These are phyloP conservation scores for Podilymbus podiceps DNA, from an alignment of 2,113 vertebrate species.

Conservation along the genomic window DNA sequence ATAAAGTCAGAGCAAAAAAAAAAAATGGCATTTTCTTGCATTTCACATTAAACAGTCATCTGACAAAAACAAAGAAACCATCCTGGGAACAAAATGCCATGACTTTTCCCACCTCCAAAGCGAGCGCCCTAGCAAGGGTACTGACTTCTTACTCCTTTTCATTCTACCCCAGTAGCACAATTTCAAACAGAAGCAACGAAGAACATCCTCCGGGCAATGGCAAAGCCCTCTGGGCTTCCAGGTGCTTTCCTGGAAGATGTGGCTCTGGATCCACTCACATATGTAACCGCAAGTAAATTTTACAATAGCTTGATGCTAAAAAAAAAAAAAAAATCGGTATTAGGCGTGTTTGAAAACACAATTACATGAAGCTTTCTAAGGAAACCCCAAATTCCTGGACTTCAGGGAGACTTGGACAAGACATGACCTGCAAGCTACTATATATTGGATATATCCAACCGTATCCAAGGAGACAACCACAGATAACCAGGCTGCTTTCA, in stretches of 20 bases:
- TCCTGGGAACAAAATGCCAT: slow-evolving; percentile 21
- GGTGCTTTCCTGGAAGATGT: not conserved
- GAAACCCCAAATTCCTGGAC: not conserved
- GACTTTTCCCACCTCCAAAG: not conserved
- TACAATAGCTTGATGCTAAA: not conserved
- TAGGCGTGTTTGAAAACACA: not conserved
- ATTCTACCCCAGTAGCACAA: not conserved
- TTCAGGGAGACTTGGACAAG: rapidly evolving
- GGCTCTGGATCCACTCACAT: not conserved
- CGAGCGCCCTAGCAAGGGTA: not conserved
- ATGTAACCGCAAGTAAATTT: not conserved
- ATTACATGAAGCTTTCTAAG: not conserved
- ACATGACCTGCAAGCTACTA: no score
- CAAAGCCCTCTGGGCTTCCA: no score
- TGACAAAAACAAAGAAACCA: slow-evolving; percentile 22
- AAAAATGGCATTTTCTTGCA: not conserved
- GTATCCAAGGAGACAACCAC: rapidly evolving
- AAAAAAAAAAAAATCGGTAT: not conserved
- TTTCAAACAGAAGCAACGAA: not conserved
- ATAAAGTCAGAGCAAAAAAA: not conserved
- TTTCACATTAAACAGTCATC: not conserved
- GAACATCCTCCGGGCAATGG: rapidly evolving
- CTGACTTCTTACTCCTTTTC: not conserved
- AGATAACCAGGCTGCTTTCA: not conserved
- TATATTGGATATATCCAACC: not conserved